phyloP scores from a whole-genome alignment of 2,113 vertebrate genomes.

The Bombycilla garrulus region DNA sequence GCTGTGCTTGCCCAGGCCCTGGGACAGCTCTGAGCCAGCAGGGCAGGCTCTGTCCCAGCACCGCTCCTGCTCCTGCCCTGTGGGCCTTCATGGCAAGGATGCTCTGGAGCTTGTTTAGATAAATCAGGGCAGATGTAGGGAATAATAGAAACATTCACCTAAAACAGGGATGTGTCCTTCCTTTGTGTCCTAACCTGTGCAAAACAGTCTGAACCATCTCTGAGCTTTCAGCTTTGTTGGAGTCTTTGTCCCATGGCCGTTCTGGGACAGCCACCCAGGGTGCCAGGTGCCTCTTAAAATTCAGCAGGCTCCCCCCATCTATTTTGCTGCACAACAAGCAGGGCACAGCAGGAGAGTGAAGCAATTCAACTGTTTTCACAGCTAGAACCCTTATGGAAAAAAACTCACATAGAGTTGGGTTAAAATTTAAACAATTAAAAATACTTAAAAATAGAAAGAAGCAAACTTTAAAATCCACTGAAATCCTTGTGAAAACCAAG shows the following conservation, averaged over 20 bases:
- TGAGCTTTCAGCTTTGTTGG: neutral
- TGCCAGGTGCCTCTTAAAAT: neutral
- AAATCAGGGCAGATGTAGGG: neutral
- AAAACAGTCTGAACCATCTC: neutral
- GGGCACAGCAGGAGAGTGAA: neutral
- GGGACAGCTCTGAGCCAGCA: neutral
- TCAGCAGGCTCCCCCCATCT: neutral
- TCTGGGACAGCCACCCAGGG: neutral
- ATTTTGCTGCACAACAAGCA: neutral
- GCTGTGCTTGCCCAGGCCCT: neutral
- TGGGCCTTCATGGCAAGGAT: neutral
- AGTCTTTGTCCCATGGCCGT: neutral
- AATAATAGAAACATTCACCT: neutral
- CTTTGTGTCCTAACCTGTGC: accelerated
- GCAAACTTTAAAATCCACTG: neutral
- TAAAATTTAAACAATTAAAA: neutral
- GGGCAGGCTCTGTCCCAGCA: neutral
- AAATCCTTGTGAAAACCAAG: neutral
- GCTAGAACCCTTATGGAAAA: neutral
- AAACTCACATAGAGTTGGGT: neutral
- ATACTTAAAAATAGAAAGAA: neutral
- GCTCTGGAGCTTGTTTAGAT: neutral
- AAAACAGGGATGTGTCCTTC: neutral
- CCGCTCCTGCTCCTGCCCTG: neutral
- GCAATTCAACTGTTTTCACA: neutral